These are phyloP conservation scores for Pachyseris speciosa DNA, from an alignment of 64 coral and sea anemone genomes.

Conservation along the genomic window DNA sequence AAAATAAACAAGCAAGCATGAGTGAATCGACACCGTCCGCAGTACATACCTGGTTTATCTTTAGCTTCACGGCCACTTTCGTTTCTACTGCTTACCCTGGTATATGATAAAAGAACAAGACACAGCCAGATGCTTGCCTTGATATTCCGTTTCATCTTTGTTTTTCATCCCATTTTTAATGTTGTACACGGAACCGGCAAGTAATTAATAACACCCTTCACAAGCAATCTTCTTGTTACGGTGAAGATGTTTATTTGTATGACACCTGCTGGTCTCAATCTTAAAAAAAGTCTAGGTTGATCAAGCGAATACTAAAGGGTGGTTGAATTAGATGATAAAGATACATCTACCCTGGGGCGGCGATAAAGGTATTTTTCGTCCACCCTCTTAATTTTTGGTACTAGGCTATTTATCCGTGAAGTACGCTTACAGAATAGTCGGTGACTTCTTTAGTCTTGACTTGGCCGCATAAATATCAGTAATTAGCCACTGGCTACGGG, in stretches of 20 bases:
- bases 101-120: not conserved
- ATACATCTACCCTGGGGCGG: too few relatives aligned
- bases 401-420: too few relatives aligned
- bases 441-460: too few relatives aligned
- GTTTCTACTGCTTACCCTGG: not conserved
- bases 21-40: not conserved
- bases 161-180: not conserved
- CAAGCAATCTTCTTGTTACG: not conserved
- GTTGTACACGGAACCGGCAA: not conserved
- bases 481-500: too few relatives aligned
- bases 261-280: not conserved
- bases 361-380: too few relatives aligned
- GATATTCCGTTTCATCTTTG: not conserved
- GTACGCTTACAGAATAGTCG: too few relatives aligned
- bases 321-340: too few relatives aligned
- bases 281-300: not conserved
- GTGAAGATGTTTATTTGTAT: not conserved
- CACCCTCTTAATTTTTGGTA: too few relatives aligned
- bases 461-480: too few relatives aligned
- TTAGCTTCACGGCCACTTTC: not conserved
- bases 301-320: not conserved
- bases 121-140: not conserved
- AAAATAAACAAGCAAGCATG: not conserved
- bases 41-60: not conserved
- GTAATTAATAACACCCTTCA: not conserved